Conservation (phyloP, 2,888 invertebrate species). For the Strigamia transsilvanica region DNA sequence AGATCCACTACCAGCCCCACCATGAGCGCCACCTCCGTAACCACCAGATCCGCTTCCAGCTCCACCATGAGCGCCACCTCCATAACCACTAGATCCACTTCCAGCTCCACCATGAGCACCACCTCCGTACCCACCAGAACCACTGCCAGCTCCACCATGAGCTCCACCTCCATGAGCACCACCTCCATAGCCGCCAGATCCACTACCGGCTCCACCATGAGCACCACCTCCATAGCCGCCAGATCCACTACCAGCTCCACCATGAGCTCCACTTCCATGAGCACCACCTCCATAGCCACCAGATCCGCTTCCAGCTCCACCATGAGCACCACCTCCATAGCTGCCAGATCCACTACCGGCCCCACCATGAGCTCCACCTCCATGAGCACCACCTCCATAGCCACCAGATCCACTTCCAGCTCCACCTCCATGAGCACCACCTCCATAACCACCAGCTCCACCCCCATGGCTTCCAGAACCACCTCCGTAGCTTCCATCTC, state of each 20-base stretch:
- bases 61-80: neutral
- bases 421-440: slow-evolving; percentile 9
- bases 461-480: slow-evolving; percentile 26
- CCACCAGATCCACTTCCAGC: neutral
- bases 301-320: neutral
- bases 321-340: slow-evolving; percentile 12
- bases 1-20: slow-evolving; percentile 29
- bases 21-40: neutral
- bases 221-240: slow-evolving; percentile 12
- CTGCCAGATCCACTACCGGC: neutral
- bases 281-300: slow-evolving; percentile 20
- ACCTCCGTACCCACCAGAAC: too few species aligned
- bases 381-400: neutral
- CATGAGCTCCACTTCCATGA: neutral
- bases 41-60: neutral
- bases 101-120: too few species aligned
- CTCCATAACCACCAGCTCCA: neutral
- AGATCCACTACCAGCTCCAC: neutral
- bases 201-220: slow-evolving; percentile 2
- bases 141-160: neutral
- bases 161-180: neutral
- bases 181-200: slow-evolving; percentile 46
- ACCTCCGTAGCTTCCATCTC: slow-evolving; percentile 32
- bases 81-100: too few species aligned
- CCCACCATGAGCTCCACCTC: neutral